phyloP scores from a whole-genome alignment of 2,888 invertebrate genomes.

The Suillia variegata region DNA sequence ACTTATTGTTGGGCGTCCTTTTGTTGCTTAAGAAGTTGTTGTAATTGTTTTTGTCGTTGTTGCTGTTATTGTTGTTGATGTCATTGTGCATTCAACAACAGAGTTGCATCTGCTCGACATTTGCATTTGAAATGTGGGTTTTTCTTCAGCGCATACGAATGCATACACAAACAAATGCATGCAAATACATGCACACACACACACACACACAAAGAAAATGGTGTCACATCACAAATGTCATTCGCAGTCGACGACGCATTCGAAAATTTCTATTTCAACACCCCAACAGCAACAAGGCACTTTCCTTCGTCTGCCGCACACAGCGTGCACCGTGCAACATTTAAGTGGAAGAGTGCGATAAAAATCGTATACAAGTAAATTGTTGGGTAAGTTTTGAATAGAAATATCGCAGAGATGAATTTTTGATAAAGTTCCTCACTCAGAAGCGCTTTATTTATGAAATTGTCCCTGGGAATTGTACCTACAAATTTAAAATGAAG shows the following conservation, averaged over 20 bases:
- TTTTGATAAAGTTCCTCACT: no score
- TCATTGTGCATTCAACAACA: conserved; percentile 25
- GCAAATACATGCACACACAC: background rate
- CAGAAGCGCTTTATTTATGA: no score
- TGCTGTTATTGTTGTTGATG: conserved; percentile 15
- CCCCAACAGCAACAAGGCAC: background rate
- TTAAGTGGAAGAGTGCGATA: no score
- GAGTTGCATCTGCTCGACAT: conserved; percentile 41
- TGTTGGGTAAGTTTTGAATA: no score
- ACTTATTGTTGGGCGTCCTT: no score
- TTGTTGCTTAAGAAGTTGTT: conserved; percentile 8
- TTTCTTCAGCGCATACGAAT: background rate
- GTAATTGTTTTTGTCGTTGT: conserved; percentile 21
- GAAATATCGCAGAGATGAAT: no score
- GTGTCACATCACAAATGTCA: conserved; percentile 20
- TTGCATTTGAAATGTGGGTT: conserved; percentile 38
- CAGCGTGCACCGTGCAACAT: no score
- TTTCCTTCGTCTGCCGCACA: no score
- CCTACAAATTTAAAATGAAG: no score
- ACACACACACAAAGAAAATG: background rate
- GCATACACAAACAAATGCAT: conserved; percentile 1
- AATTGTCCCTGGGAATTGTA: no score
- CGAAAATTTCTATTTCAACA: conserved; percentile 16
- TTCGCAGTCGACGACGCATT: conserved; percentile 12
- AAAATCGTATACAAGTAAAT: no score